phyloP scores from a whole-genome alignment of 2,797 vertebrate species.

The Esox masquinongy region DNA sequence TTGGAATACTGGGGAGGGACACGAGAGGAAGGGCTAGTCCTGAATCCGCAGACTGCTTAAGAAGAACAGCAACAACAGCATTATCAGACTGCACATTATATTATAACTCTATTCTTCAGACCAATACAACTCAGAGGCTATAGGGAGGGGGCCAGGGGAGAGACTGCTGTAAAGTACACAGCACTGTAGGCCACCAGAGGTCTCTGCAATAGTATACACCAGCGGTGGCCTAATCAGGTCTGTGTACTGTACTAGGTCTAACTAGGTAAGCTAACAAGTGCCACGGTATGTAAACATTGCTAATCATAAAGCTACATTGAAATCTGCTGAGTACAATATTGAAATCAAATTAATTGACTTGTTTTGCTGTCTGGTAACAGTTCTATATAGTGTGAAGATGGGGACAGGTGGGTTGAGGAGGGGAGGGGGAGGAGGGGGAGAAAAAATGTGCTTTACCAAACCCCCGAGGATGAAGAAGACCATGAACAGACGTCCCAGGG shows the following conservation, averaged over 20 bases:
- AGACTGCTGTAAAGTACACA: slow-evolving; percentile 43
- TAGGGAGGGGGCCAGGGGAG: slow-evolving; percentile 38
- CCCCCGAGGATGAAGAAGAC: slow-evolving; percentile 95
- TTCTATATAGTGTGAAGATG: slow-evolving; percentile 30
- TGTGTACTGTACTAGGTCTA: background rate
- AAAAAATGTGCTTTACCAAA: slow-evolving; percentile 81
- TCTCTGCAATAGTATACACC: slow-evolving; percentile 6
- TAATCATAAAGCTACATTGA: background rate
- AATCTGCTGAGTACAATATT: background rate
- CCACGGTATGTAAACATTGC: background rate
- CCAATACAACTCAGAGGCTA: slow-evolving; percentile 40
- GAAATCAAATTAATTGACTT: background rate
- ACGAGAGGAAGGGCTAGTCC: slow-evolving; percentile 75
- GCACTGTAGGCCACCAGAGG: slow-evolving; percentile 47
- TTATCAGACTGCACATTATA: slow-evolving; percentile 62
- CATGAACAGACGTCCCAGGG: slow-evolving; percentile 92
- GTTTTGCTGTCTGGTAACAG: slow-evolving; percentile 14
- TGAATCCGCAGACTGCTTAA: slow-evolving; percentile 85
- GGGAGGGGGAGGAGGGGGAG: slow-evolving; percentile 31
- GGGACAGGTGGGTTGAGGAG: slow-evolving; percentile 50
- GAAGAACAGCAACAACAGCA: slow-evolving; percentile 74
- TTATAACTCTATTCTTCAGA: slow-evolving; percentile 42
- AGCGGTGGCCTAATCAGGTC: slow-evolving; percentile 17
- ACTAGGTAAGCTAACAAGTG: background rate
- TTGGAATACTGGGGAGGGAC: slow-evolving; percentile 91